Evolutionary conservation across 2,888 invertebrate species (phyloP).

Genomic region (Xanthostigma xanthostigma): DNA sequence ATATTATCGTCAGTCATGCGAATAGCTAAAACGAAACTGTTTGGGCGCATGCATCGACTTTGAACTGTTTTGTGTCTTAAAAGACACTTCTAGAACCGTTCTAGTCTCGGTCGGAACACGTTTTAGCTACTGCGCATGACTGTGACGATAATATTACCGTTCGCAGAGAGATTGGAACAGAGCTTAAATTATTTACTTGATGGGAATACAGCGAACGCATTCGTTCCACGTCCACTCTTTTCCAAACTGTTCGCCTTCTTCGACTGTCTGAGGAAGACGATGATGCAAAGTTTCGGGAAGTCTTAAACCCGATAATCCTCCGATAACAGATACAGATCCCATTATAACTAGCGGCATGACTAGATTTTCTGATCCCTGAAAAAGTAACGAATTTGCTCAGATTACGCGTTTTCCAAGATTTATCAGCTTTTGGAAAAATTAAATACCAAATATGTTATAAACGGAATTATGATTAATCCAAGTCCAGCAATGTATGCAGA

Average conservation of each 20-base stretch:
- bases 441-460: slow-evolving; percentile 76
- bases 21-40: too few species aligned
- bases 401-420: neutral
- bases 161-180: too few species aligned
- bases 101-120: too few species aligned
- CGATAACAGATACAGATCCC: slow-evolving; percentile 67
- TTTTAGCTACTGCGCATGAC: too few species aligned
- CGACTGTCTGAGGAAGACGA: slow-evolving; percentile 69
- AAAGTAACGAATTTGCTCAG: slow-evolving; percentile 7
- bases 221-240: slow-evolving; percentile 65
- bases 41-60: too few species aligned
- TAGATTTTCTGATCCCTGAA: slow-evolving; percentile 69
- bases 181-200: slow-evolving; percentile 33
- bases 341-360: slow-evolving; percentile 72
- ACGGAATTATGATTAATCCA: slow-evolving; percentile 78
- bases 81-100: too few species aligned
- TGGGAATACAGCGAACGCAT: slow-evolving; percentile 55
- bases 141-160: too few species aligned
- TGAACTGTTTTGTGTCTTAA: too few species aligned
- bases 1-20: too few species aligned
- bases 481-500: slow-evolving; percentile 83
- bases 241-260: slow-evolving; percentile 78
- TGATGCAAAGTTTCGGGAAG: slow-evolving; percentile 76
- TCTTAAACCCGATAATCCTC: slow-evolving; percentile 63
- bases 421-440: neutral